Evolutionary conservation across 2,888 invertebrate genomes (phyloP), one percentile per base, ranked within the genome.

Genomic region (Chrysomela aeneicollis): DNA sequence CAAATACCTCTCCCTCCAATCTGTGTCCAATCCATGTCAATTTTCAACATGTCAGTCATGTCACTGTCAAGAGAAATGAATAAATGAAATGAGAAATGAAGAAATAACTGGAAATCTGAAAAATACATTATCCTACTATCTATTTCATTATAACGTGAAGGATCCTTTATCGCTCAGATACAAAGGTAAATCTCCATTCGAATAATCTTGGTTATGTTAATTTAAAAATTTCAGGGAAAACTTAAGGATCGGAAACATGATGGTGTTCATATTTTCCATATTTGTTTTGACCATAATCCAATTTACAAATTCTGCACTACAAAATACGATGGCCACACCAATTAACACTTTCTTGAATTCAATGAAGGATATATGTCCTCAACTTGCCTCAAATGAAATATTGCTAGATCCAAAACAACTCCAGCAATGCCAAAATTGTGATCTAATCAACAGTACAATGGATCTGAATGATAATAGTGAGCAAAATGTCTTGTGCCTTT

Each of bases 401-500:
- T 62, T 57, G 6, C 52, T 42, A 18, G 37, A 57, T 15, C 68
- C 69, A 18, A 30, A 50, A 1, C 53, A 70, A 30, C 64, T 73
- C 21, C 59, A 65, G 42, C 50, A 62, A 0, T 78, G 78, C 61
- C 22, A 18, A 54, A 51, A 70, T 57, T 74, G 70, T 63, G 19
- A 49, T 19, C 49, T 49, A 49, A 69, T 72, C 32, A 61, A 59
- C 10, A 35, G 55, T n/a, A 58, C 69, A 19, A 60, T 32, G 18
- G 37, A 2, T 1, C 30, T 72, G 30, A 57, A 51, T 5, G 17
- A 50, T 6, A 37, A 50, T 12, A 67, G 62, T 42, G 54, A 54
- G 30, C 42, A 64, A 10, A 65, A 75, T 52, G 58, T 70, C n/a
- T 53, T 69, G 46, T 78, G 78, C 64, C 53, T 73, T 26, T 42